A percentile compares a stretch with the other conserved stretches of the same genome.
Evolutionary conservation across 2,113 vertebrate species (phyloP).

Genomic region (Serilophus lunatus): DNA sequence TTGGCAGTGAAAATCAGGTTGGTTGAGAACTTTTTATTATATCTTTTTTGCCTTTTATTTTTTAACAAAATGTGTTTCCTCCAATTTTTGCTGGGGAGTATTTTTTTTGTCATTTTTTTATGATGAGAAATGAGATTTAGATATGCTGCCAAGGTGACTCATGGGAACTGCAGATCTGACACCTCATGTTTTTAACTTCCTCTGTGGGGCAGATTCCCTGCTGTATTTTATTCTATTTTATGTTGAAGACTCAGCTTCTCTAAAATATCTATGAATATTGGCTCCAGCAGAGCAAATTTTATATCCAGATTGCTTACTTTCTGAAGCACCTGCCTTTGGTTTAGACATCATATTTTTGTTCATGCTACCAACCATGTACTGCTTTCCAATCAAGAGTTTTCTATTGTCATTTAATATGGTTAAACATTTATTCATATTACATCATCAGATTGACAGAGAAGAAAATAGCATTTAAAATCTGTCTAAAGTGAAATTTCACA

Average conservation of each 20-base stretch:
- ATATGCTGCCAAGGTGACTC: neutral
- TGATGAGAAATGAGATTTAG: neutral
- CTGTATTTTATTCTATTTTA: neutral
- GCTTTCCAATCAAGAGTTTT: neutral
- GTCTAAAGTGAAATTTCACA: constrained; percentile 23
- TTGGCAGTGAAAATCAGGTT: neutral
- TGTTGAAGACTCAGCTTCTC: neutral
- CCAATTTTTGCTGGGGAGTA: neutral
- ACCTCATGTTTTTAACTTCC: neutral
- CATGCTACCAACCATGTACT: neutral
- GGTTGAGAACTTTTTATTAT: neutral
- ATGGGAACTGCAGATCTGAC: neutral
- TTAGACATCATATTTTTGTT: neutral
- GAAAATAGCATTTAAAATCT: neutral
- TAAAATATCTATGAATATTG: neutral
- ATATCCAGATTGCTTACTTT: neutral
- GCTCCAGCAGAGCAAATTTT: neutral
- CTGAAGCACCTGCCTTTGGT: neutral
- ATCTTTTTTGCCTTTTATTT: neutral
- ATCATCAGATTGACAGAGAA: neutral
- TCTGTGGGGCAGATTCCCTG: neutral
- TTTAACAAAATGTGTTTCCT: neutral
- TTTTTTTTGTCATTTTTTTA: neutral
- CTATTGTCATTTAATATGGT: neutral
- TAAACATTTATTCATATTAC: neutral